Conservation (phyloP, 2,888 invertebrate genomes). For the Gari tellinella region DNA sequence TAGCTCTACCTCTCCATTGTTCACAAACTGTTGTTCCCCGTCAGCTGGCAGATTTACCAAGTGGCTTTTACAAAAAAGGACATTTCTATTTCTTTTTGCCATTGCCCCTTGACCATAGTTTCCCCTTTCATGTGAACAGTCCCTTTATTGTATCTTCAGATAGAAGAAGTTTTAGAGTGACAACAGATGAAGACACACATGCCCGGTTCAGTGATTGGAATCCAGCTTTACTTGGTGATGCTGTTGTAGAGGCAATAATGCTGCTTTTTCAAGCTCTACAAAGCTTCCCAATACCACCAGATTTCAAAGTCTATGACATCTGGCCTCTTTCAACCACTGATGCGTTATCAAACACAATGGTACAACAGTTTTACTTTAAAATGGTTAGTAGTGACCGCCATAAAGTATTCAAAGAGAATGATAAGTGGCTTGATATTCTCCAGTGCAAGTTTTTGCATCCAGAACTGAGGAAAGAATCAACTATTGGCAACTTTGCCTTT, state of each 20-base stretch:
- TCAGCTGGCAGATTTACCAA: slow-evolving; percentile 20
- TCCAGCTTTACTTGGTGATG: slow-evolving; percentile 52
- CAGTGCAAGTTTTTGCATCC: slow-evolving; percentile 49
- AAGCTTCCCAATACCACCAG: background rate
- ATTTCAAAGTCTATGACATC: background rate
- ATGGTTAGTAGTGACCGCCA: slow-evolving; percentile 1
- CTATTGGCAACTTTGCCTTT: slow-evolving; percentile 26
- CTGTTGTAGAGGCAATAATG: slow-evolving; percentile 45
- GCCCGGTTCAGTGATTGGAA: slow-evolving; percentile 53
- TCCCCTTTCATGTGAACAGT: slow-evolving; percentile 80
- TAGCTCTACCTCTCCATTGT: slow-evolving; percentile 32
- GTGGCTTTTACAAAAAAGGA: slow-evolving; percentile 66
- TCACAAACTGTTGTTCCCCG: background rate
- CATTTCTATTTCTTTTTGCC: slow-evolving; percentile 72
- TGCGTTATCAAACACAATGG: too few relatives aligned
- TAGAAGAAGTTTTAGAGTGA: slow-evolving; percentile 67
- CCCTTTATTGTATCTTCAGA: slow-evolving; percentile 78
- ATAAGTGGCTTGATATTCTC: slow-evolving; percentile 19
- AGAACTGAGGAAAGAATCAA: slow-evolving; percentile 11
- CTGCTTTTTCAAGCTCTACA: slow-evolving; percentile 35
- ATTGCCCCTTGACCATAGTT: slow-evolving; percentile 70
- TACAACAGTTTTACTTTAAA: too few relatives aligned
- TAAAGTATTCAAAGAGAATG: slow-evolving; percentile 40
- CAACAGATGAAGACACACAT: slow-evolving; percentile 73
- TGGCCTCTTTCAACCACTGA: slow-evolving; percentile 39